Conservation (phyloP, 2,888 invertebrate genomes). For the Rhabditoides inermis region DNA sequence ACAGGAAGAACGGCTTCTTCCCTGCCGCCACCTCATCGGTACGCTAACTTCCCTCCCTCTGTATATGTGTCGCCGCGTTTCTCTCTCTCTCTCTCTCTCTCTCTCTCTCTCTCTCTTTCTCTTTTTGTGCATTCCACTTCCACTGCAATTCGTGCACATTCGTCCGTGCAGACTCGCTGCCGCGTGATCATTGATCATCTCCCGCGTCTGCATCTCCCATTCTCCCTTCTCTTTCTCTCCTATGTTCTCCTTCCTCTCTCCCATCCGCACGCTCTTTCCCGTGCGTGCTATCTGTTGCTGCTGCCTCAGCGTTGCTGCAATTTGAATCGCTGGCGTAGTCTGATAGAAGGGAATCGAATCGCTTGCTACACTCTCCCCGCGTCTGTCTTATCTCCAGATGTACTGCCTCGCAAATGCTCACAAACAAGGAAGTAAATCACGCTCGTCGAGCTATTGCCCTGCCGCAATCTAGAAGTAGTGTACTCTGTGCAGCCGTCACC, state of each 20-base stretch:
- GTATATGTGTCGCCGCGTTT: background rate
- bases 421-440: no score
- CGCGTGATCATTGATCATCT: background rate
- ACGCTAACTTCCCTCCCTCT: background rate
- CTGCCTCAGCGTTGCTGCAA: background rate
- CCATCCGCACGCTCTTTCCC: background rate
- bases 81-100: background rate
- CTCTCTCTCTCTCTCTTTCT: background rate
- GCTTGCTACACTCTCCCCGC: no score
- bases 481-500: no score
- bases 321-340: no score
- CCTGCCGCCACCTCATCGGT: background rate
- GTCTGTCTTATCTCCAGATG: no score
- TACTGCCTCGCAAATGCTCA: no score
- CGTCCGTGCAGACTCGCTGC: background rate
- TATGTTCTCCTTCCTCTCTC: slow-evolving; percentile 18
- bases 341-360: no score
- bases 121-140: background rate
- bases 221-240: slow-evolving; percentile 1
- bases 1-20: background rate
- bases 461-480: no score
- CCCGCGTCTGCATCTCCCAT: background rate
- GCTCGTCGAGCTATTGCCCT: no score
- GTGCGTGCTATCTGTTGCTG: background rate
- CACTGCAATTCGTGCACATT: background rate